Evolutionary conservation across 92 coral and sea anemone genomes (phyloP).

Genomic region (Palythoa caribaeorum): DNA sequence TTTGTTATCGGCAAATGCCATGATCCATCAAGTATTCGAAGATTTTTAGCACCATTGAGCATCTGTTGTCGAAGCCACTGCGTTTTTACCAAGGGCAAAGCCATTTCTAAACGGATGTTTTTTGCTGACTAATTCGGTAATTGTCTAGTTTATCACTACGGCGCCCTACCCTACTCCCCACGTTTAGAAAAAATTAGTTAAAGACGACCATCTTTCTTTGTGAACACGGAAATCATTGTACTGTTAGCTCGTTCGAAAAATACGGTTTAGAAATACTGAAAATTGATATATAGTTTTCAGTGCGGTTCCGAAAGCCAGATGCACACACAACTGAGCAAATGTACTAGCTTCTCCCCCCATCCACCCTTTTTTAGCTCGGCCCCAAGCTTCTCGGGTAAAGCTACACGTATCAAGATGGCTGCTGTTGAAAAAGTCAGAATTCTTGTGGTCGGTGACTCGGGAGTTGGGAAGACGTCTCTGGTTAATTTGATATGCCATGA

Average conservation of each 20-base stretch:
- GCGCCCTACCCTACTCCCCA: no score
- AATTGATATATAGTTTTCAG: no score
- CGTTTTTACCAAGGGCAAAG: conserved; percentile 67
- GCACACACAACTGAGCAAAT: no score
- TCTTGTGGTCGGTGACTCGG: conserved; percentile 97
- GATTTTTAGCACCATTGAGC: conserved; percentile 63
- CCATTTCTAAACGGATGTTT: not conserved
- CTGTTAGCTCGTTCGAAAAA: no score
- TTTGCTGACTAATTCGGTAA: no score
- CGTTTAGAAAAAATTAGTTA: no score
- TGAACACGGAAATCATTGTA: no score
- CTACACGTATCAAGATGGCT: conserved; percentile 80
- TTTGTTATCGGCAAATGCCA: conserved; percentile 91
- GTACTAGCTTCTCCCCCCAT: not conserved
- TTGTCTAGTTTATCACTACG: not conserved
- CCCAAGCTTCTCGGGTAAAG: not conserved
- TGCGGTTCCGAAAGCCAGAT: no score
- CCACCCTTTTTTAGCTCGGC: not conserved
- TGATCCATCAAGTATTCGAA: conserved; percentile 88
- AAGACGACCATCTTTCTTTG: no score
- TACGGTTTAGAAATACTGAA: no score
- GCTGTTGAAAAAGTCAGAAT: conserved; percentile 92
- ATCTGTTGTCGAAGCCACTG: conserved; percentile 83
- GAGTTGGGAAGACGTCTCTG: conserved; percentile 97
- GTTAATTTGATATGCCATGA: conserved; percentile 94